phyloP scores from a whole-genome alignment of 2,888 invertebrate genomes.

The Himalopsyche anomala region DNA sequence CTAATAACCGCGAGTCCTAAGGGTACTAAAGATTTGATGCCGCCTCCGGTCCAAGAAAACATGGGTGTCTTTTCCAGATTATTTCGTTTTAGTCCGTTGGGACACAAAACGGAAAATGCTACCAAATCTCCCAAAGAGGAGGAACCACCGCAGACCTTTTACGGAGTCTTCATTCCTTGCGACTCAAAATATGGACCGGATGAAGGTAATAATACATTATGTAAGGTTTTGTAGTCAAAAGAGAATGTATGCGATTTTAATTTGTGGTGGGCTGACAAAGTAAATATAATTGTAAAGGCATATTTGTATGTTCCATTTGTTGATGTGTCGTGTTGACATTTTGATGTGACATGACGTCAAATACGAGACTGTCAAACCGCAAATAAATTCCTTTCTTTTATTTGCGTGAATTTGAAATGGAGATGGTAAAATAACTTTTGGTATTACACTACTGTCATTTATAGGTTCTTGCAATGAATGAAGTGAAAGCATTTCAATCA shows the following conservation, averaged over 20 bases:
- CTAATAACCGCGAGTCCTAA: conserved; percentile 41
- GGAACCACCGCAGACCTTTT: conserved; percentile 71
- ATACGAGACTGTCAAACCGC: background rate
- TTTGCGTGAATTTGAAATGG: too few species aligned
- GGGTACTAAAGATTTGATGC: conserved; percentile 17
- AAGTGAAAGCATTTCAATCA: too few species aligned
- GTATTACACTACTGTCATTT: too few species aligned
- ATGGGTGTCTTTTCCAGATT: conserved; percentile 61
- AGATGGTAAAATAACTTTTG: too few species aligned
- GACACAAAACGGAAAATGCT: conserved; percentile 55
- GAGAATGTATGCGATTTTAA: background rate
- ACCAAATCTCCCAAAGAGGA: conserved; percentile 50
- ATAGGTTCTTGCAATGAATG: too few species aligned
- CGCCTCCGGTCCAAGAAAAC: conserved; percentile 57
- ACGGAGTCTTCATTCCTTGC: conserved; percentile 77
- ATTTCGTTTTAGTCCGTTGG: conserved; percentile 60
- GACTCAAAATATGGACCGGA: conserved; percentile 76
- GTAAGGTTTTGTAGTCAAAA: conserved; percentile 8
- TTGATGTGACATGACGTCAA: conserved; percentile 34
- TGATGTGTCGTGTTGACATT: conserved; percentile 11
- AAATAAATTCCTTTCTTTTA: too few species aligned
- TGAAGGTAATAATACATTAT: conserved; percentile 70
- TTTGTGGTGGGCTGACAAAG: background rate
- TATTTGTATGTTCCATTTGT: background rate
- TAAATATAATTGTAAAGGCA: background rate